These are phyloP conservation scores for Stichodactyla mertensii DNA, from an alignment of 64 coral and sea anemone genomes.

Conservation along the genomic window DNA sequence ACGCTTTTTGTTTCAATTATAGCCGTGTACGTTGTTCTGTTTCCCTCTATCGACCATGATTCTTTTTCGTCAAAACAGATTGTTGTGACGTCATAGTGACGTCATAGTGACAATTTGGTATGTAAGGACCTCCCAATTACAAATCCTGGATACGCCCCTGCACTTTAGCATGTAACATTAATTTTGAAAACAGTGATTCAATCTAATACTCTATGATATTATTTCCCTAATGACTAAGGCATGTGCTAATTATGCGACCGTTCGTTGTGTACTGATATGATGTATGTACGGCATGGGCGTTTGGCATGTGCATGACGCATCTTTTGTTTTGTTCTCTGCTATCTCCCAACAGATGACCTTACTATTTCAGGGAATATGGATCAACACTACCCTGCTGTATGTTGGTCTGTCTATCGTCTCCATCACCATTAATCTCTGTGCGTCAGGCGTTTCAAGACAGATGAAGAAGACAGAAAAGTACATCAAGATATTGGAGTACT, in stretches of 20 bases:
- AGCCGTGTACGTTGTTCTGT: no score
- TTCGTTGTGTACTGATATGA: no score
- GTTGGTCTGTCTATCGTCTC: slow-evolving; percentile 72
- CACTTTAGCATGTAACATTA: no score
- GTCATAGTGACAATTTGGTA: no score
- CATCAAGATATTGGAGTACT: slow-evolving; percentile 60
- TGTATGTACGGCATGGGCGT: neutral
- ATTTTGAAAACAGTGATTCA: no score
- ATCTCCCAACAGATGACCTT: slow-evolving; percentile 63
- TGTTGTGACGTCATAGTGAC: no score
- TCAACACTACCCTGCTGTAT: slow-evolving; percentile 71
- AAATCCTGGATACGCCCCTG: no score
- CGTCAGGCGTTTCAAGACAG: slow-evolving; percentile 47
- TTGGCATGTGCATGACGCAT: slow-evolving; percentile 48
- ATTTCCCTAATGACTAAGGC: neutral
- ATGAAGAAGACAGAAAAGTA: slow-evolving; percentile 82
- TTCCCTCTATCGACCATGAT: no score
- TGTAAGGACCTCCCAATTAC: no score
- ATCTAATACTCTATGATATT: no score
- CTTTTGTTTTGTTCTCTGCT: slow-evolving; percentile 38
- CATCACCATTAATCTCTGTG: slow-evolving; percentile 86
- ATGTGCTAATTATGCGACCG: neutral
- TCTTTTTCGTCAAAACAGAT: no score
- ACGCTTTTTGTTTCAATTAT: no score
- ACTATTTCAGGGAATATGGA: slow-evolving; percentile 97